These are phyloP conservation scores for Heliconius congener DNA, from an alignment of 1,140 invertebrate species.

Conservation along the genomic window DNA sequence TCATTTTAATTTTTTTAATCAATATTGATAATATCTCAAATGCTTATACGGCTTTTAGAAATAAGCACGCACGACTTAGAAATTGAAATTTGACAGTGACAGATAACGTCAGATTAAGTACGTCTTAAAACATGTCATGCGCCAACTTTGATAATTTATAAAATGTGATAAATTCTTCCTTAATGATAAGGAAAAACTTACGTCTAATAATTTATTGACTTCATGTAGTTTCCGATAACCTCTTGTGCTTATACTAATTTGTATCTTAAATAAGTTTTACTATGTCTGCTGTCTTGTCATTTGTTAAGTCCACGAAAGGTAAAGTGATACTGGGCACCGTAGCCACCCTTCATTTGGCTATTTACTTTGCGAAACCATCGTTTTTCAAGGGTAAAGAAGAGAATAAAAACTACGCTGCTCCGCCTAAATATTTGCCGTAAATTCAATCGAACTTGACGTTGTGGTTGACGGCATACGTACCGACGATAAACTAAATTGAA, in stretches of 20 bases:
- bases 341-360: conserved; percentile 62
- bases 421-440: conserved; percentile 70
- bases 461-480: conserved; percentile 41
- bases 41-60: neutral
- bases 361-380: conserved; percentile 71
- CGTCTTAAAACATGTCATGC: conserved; percentile 12
- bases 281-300: conserved; percentile 43
- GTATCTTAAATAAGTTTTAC: neutral
- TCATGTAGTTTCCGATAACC: neutral
- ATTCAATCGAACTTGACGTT: conserved; percentile 7
- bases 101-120: neutral
- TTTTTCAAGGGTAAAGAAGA: conserved; percentile 62
- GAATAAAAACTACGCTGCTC: conserved; percentile 46
- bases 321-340: conserved; percentile 71
- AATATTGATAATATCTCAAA: neutral
- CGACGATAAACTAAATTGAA: conserved; percentile 40
- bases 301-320: conserved; percentile 69
- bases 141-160: neutral
- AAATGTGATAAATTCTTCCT: neutral
- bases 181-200: conserved; percentile 3
- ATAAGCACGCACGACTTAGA: neutral
- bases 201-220: neutral
- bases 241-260: neutral
- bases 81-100: neutral
- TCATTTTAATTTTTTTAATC: neutral